Conservation (phyloP, 2,888 invertebrate species). For the Drosophila antonietae region DNA sequence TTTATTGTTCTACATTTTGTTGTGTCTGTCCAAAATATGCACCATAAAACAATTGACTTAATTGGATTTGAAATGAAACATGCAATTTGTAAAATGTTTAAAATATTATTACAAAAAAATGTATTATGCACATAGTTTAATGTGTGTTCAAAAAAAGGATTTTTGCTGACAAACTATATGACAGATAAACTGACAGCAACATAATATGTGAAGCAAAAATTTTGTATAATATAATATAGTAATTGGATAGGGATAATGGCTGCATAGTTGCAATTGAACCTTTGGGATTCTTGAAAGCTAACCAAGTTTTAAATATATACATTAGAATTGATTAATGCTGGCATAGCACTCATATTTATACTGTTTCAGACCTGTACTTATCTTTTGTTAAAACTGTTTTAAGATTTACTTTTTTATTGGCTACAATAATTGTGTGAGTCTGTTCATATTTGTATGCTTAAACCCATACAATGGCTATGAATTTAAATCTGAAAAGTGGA, state of each 20-base stretch:
- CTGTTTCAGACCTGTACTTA: not conserved
- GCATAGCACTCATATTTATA: too few relatives aligned
- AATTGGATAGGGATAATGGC: not conserved
- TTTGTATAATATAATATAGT: not conserved
- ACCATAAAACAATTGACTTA: constrained; percentile 51
- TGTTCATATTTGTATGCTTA: too few relatives aligned
- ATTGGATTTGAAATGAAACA: constrained; percentile 49
- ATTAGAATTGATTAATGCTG: too few relatives aligned
- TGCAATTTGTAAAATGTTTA: not conserved
- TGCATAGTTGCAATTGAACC: not conserved
- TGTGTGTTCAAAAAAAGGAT: not conserved
- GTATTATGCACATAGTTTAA: not conserved
- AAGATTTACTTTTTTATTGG: too few relatives aligned
- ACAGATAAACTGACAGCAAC: not conserved
- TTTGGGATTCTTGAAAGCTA: too few relatives aligned
- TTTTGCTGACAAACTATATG: not conserved
- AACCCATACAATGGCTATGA: too few relatives aligned
- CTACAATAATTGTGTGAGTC: too few relatives aligned
- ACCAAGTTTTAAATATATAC: too few relatives aligned
- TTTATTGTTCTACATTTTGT: constrained; percentile 3
- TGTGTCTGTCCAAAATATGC: constrained; percentile 11
- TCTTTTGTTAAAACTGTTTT: too few relatives aligned
- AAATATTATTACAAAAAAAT: not conserved
- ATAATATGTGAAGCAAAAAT: not conserved
- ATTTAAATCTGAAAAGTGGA: too few relatives aligned